phyloP scores from a whole-genome alignment of 2,888 invertebrate genomes.

The Amphipyra tragopoginis region DNA sequence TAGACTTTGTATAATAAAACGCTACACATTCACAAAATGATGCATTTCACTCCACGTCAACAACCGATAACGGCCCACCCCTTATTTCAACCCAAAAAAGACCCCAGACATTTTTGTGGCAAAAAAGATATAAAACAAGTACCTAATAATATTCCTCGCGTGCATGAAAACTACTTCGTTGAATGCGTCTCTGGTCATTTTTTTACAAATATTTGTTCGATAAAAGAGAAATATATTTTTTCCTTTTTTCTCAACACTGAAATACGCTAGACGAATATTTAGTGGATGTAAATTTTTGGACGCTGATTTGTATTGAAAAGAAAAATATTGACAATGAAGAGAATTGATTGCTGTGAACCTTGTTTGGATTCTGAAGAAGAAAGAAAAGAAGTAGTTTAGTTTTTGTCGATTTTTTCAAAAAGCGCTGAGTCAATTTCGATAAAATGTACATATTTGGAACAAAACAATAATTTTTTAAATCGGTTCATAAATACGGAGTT shows the following conservation, averaged over 20 bases:
- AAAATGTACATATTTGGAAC: no score
- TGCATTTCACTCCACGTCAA: slow-evolving; percentile 6
- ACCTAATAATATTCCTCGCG: slow-evolving; percentile 14
- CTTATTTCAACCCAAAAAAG: slow-evolving; percentile 3
- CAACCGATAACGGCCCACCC: slow-evolving; percentile 12
- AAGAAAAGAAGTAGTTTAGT: no score
- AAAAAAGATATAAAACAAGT: slow-evolving; percentile 1
- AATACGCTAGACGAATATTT: slow-evolving; percentile 36
- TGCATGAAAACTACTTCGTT: slow-evolving; percentile 31
- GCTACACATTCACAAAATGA: slow-evolving; percentile 13
- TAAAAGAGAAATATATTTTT: slow-evolving; percentile 13
- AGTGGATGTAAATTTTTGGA: slow-evolving; percentile 31
- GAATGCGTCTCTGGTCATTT: slow-evolving; percentile 24
- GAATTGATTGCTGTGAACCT: slow-evolving; percentile 11
- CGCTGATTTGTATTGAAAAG: slow-evolving; percentile 46
- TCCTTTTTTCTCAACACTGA: slow-evolving; percentile 14
- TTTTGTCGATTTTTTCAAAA: no score
- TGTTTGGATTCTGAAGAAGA: slow-evolving; percentile 3
- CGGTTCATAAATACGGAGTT: no score
- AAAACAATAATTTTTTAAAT: no score
- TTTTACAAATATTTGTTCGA: slow-evolving; percentile 19
- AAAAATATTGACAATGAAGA: slow-evolving; percentile 37
- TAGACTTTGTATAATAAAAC: background rate
- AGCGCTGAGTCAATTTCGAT: no score
- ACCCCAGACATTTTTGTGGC: background rate